A percentile compares a stretch with the other conserved stretches of the same genome.
These are phyloP conservation scores for Epinephelus malabaricus DNA, from an alignment of 2,797 vertebrate species.

Conservation along the genomic window DNA sequence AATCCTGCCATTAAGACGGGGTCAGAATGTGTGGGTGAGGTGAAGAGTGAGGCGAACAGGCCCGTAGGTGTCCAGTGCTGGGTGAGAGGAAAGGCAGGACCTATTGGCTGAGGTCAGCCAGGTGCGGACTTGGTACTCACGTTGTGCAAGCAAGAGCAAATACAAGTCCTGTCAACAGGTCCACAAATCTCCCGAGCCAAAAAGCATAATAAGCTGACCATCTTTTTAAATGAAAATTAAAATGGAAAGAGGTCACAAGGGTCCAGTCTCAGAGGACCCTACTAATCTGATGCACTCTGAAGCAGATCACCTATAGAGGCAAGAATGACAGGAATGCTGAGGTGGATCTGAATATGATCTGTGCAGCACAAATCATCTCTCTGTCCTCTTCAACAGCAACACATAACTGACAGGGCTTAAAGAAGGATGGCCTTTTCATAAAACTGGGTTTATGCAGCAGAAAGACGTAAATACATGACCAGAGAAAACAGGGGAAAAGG, in stretches of 20 bases:
- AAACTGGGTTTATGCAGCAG: no score
- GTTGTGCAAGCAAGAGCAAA: constrained; percentile 44
- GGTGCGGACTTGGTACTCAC: constrained; percentile 53
- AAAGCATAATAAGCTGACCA: constrained; percentile 26
- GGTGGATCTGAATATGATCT: constrained; percentile 28
- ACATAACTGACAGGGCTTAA: constrained; percentile 32
- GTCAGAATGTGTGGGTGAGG: constrained; percentile 59
- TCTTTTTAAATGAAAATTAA: constrained; percentile 45
- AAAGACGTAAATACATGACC: no score
- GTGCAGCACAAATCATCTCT: constrained; percentile 32
- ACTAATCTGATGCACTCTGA: constrained; percentile 47
- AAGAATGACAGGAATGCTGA: constrained; percentile 84
- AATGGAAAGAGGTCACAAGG: constrained; percentile 22
- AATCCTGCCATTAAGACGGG: constrained; percentile 54
- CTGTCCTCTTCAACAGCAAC: constrained; percentile 70
- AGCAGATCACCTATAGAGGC: constrained; percentile 81
- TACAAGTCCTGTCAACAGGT: constrained; percentile 32
- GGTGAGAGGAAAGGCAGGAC: constrained; percentile 44
- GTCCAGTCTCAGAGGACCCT: constrained; percentile 46
- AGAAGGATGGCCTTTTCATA: no score
- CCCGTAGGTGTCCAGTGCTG: constrained; percentile 56
- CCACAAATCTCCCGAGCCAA: constrained; percentile 51
- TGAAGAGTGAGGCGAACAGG: constrained; percentile 60
- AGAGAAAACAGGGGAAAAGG: no score
- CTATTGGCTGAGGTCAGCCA: constrained; percentile 63